These are phyloP conservation scores for Istiophorus platypterus DNA, from an alignment of 2,113 vertebrate species.

Conservation along the genomic window DNA sequence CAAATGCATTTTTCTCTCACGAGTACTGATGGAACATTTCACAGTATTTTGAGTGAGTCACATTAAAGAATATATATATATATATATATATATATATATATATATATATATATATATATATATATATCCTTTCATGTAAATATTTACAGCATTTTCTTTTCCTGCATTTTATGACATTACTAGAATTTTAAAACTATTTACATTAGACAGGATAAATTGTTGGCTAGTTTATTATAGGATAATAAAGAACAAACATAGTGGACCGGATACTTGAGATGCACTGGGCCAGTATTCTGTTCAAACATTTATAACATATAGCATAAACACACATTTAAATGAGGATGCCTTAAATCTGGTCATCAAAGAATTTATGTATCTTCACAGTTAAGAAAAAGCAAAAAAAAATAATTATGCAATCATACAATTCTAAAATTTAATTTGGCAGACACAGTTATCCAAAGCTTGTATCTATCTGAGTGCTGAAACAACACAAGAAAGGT, in stretches of 20 bases:
- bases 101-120: too few species aligned
- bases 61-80: constrained; percentile 9
- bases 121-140: constrained; percentile 22
- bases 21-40: constrained; percentile 13
- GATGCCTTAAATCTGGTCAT: not conserved
- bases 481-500: too few species aligned
- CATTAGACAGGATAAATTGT: not conserved
- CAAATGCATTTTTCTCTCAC: constrained; percentile 59
- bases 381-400: not conserved
- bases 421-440: too few species aligned
- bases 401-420: too few species aligned
- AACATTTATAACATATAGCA: too few species aligned
- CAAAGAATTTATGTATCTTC: not conserved
- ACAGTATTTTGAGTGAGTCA: constrained; percentile 11
- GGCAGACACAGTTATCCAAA: too few species aligned
- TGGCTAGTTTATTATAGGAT: not conserved
- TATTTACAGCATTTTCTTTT: not conserved
- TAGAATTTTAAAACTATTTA: not conserved
- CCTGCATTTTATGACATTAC: not conserved
- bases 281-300: not conserved
- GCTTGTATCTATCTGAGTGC: too few species aligned
- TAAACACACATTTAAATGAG: not conserved
- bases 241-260: not conserved
- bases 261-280: not conserved
- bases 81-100: too few species aligned